A percentile compares a stretch with the other conserved stretches of the same genome.
Conservation (phyloP, 2,113 vertebrate genomes). For the Vidua macroura region DNA sequence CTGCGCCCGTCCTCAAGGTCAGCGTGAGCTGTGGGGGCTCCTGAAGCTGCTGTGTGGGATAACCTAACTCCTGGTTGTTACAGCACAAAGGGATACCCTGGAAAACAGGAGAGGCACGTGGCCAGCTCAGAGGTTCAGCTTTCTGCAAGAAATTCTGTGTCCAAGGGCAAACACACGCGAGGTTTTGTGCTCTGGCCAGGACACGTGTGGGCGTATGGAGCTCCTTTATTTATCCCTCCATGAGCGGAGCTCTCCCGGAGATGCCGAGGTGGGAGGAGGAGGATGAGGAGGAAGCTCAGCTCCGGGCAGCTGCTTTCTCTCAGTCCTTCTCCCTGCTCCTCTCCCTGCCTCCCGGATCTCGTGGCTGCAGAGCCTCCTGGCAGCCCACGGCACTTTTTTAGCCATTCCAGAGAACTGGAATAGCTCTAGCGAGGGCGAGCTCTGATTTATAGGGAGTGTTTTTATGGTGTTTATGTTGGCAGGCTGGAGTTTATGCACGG, state of each 20-base stretch:
- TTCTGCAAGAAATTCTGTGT: neutral
- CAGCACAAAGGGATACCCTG: neutral
- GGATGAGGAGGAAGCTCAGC: neutral
- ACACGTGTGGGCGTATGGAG: neutral
- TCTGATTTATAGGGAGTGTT: neutral
- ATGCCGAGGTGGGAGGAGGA: neutral
- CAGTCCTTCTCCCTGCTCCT: fast-evolving
- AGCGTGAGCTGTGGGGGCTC: neutral
- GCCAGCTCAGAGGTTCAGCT: neutral
- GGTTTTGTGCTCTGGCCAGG: neutral
- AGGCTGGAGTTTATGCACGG: neutral
- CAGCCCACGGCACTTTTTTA: neutral
- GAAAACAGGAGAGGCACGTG: neutral
- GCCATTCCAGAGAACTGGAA: neutral
- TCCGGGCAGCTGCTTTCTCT: neutral
- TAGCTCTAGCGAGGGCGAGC: neutral
- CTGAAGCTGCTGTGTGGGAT: neutral
- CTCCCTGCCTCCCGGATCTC: neutral
- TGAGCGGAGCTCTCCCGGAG: neutral
- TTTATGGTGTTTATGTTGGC: constrained; percentile 16
- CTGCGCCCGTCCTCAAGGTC: neutral
- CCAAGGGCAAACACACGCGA: fast-evolving
- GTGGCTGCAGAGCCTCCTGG: neutral
- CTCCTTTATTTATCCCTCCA: neutral
- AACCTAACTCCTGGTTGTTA: neutral